phyloP scores from a whole-genome alignment of 2,113 vertebrate genomes.

The Carassius auratus region DNA sequence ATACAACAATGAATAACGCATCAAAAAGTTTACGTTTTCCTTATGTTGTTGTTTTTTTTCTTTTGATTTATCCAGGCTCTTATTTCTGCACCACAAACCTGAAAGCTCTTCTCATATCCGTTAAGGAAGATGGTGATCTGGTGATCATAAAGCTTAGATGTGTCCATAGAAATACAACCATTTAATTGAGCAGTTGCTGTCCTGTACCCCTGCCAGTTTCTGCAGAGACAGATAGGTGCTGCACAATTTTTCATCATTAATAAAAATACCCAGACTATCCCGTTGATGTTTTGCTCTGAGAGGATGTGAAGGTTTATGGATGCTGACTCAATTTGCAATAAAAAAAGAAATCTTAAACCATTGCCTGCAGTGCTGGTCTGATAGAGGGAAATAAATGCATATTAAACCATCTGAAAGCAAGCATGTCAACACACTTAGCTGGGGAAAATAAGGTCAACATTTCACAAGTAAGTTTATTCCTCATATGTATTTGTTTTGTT shows the following conservation, averaged over 20 bases:
- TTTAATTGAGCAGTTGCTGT: conserved; percentile 60
- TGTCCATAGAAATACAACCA: conserved; percentile 50
- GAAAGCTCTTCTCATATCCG: conserved; percentile 43
- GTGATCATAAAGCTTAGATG: conserved; percentile 63
- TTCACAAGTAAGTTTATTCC: too few species aligned
- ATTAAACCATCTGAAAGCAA: neutral
- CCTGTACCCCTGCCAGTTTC: conserved; percentile 52
- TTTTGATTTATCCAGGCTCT: neutral
- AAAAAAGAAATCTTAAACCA: conserved; percentile 54
- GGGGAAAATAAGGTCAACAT: too few species aligned
- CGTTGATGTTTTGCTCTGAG: conserved; percentile 58
- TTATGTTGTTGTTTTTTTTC: neutral
- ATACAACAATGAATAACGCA: neutral
- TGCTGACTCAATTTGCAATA: conserved; percentile 59
- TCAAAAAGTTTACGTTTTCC: neutral
- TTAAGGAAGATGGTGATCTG: conserved; percentile 64
- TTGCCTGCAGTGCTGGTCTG: conserved; percentile 44
- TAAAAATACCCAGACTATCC: conserved; percentile 59
- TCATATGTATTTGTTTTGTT: neutral
- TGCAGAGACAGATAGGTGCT: conserved; percentile 50
- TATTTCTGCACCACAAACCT: conserved; percentile 18
- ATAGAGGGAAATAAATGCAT: conserved; percentile 13
- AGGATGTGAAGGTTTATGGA: conserved; percentile 63
- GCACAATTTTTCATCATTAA: conserved; percentile 58
- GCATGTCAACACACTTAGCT: neutral